Percentiles rank a stretch among this genome's conserved stretches.
Evolutionary conservation across 2,113 vertebrate species (phyloP).

Genomic region (Numida meleagris): DNA sequence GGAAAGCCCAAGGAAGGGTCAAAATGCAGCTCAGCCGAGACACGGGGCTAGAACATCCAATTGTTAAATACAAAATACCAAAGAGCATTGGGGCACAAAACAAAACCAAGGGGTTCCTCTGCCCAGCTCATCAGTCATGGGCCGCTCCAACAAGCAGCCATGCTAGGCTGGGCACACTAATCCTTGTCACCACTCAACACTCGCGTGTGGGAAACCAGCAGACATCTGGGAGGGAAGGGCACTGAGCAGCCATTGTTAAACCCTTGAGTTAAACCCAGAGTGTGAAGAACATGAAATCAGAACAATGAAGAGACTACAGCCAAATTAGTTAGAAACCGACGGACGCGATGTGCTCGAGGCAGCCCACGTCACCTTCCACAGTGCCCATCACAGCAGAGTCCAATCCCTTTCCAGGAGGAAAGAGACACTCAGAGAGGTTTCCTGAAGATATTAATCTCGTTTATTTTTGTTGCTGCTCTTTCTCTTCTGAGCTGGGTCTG

Average conservation of each 20-base stretch:
- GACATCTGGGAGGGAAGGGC: background rate
- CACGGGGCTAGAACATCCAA: accelerated
- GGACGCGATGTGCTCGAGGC: background rate
- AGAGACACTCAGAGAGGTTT: background rate
- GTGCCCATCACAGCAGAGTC: background rate
- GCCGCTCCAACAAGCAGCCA: background rate
- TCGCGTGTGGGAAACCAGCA: background rate
- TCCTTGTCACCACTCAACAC: background rate
- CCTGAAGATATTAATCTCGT: background rate
- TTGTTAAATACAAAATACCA: background rate
- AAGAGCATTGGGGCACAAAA: background rate
- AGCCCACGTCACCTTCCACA: background rate
- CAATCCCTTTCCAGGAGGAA: background rate
- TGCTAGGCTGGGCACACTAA: background rate
- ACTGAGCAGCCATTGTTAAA: background rate
- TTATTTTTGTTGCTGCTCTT: background rate
- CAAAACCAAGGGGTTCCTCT: background rate
- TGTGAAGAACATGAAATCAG: accelerated
- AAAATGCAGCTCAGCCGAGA: accelerated
- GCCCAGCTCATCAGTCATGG: background rate
- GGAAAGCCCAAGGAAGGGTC: background rate
- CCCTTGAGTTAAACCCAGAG: background rate
- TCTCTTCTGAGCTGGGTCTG: background rate
- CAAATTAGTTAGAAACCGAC: accelerated
- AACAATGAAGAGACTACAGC: background rate